Evolutionary conservation across 2,113 vertebrate genomes (phyloP).

Genomic region (Melanerpes aurifrons): DNA sequence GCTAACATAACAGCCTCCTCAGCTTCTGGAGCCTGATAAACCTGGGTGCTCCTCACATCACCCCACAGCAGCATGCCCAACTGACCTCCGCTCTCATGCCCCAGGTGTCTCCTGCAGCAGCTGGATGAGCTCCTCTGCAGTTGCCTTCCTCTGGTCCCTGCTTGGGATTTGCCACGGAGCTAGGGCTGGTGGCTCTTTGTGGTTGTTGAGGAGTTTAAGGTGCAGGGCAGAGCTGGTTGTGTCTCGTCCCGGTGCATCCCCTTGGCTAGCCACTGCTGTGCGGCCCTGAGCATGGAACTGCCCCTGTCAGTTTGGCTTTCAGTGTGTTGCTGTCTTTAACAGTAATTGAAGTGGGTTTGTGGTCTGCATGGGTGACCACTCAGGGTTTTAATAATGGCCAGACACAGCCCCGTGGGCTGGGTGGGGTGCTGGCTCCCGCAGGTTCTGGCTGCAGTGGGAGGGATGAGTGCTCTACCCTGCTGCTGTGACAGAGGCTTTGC

Average conservation of each 20-base stretch:
- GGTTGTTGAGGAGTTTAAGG: neutral
- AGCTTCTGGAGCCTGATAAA: neutral
- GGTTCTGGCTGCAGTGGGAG: neutral
- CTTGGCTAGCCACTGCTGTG: fast-evolving
- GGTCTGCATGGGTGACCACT: fast-evolving
- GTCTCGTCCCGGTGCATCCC: neutral
- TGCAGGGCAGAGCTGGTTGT: neutral
- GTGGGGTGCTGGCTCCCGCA: neutral
- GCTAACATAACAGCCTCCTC: neutral
- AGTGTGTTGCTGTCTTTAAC: neutral
- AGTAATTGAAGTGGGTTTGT: fast-evolving
- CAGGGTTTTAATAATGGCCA: neutral
- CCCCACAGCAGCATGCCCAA: fast-evolving
- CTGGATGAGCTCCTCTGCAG: fast-evolving
- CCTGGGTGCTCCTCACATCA: neutral
- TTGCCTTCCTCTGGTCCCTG: neutral
- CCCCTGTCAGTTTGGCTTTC: neutral
- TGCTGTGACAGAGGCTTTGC: fast-evolving
- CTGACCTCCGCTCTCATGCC: fast-evolving
- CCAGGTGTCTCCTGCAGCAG: fast-evolving
- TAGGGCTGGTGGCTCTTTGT: neutral
- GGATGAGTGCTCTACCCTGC: neutral
- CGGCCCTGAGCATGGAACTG: fast-evolving
- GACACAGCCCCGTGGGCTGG: neutral
- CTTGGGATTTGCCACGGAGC: fast-evolving